Percentiles rank a stretch among this genome's conserved stretches.
phyloP scores from a whole-genome alignment of 1,140 invertebrate species.

The Micrasema longulum region DNA sequence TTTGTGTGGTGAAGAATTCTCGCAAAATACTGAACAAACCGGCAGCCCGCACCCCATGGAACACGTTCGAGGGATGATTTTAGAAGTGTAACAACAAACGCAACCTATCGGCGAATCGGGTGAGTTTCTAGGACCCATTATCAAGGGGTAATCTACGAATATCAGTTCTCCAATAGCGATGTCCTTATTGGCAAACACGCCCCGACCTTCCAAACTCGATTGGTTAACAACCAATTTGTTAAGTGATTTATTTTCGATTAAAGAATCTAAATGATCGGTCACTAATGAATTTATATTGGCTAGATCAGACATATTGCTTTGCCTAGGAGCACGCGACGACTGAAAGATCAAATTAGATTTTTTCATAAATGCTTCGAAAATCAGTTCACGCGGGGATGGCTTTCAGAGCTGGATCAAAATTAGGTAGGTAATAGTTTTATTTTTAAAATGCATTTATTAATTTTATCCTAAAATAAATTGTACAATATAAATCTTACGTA shows the following conservation, averaged over 20 bases:
- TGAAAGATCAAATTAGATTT: conserved; percentile 35
- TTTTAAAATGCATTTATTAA: too few relatives aligned
- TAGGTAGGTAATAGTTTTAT: background rate
- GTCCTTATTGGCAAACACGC: conserved; percentile 74
- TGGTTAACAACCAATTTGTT: conserved; percentile 63
- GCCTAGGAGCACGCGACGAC: conserved; percentile 9
- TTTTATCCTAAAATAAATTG: too few relatives aligned
- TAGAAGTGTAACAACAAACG: conserved; percentile 68
- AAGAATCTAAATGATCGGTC: conserved; percentile 40
- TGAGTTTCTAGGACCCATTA: conserved; percentile 72
- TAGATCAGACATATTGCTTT: conserved; percentile 38
- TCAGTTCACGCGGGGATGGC: conserved; percentile 2
- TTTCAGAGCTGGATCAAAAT: conserved; percentile 15
- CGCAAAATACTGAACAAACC: conserved; percentile 71
- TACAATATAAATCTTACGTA: too few relatives aligned
- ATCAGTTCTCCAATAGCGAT: conserved; percentile 75
- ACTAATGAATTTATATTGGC: conserved; percentile 35
- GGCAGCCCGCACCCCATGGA: conserved; percentile 70
- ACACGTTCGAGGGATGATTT: conserved; percentile 65
- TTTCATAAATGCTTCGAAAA: conserved; percentile 18
- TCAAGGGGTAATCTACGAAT: conserved; percentile 74
- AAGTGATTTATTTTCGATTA: conserved; percentile 41
- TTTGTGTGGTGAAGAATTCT: conserved; percentile 66
- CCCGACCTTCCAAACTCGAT: conserved; percentile 73
- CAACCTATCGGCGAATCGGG: conserved; percentile 66